Percentiles rank a stretch among this genome's conserved stretches.
phyloP scores from a whole-genome alignment of 2,113 vertebrate genomes.

The Pao palembangensis region DNA sequence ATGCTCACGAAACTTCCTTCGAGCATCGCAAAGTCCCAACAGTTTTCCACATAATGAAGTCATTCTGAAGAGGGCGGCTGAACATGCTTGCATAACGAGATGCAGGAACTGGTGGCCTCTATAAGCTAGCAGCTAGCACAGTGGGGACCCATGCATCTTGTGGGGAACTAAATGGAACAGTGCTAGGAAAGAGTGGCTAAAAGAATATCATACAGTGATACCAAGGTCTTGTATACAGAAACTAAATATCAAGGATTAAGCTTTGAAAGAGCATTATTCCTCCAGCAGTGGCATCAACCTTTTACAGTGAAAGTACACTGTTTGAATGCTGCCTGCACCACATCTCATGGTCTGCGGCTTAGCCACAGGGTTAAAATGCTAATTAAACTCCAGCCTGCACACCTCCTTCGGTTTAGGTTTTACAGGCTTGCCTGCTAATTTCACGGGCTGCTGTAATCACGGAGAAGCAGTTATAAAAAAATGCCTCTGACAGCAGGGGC shows the following conservation, averaged over 20 bases:
- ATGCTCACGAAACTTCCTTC: slow-evolving; percentile 6
- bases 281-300: slow-evolving; percentile 29
- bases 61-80: slow-evolving; percentile 24
- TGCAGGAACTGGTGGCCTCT: slow-evolving; percentile 9
- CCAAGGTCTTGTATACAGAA: background rate
- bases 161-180: background rate
- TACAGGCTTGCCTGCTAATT: slow-evolving; percentile 63
- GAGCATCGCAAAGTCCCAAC: too few species aligned
- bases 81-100: slow-evolving; percentile 38
- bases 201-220: background rate
- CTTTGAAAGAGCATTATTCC: slow-evolving; percentile 1
- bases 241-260: background rate
- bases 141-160: slow-evolving; percentile 4
- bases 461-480: slow-evolving; percentile 29
- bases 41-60: slow-evolving; percentile 41
- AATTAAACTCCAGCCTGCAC: slow-evolving; percentile 60
- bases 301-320: slow-evolving; percentile 39
- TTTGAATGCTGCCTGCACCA: slow-evolving; percentile 37
- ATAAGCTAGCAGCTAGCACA: slow-evolving; percentile 5
- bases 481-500: slow-evolving; percentile 16
- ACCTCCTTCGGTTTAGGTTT: slow-evolving; percentile 50
- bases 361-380: slow-evolving; percentile 63
- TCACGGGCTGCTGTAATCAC: slow-evolving; percentile 60
- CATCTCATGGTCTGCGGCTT: slow-evolving; percentile 60
- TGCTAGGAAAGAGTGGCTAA: background rate